Evolutionary conservation across 2,113 vertebrate species (phyloP).

Genomic region (Malurus melanocephalus): DNA sequence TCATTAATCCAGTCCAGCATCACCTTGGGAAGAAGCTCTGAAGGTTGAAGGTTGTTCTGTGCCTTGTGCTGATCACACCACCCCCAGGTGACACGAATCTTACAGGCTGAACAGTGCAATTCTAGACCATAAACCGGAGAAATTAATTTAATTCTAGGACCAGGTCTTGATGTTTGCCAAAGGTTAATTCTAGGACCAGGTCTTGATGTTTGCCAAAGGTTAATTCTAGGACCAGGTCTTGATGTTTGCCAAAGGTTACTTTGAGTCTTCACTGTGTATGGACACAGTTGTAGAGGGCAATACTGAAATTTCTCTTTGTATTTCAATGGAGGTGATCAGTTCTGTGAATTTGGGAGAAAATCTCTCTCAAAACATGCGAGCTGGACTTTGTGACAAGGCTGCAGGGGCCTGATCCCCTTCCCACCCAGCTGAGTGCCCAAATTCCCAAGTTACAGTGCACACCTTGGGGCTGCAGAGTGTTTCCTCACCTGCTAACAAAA

Average conservation of each 20-base stretch:
- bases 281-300: background rate
- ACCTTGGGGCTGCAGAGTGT: accelerated
- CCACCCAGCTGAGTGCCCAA: background rate
- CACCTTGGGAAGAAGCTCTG: background rate
- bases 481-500: background rate
- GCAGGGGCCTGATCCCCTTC: background rate
- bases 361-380: accelerated
- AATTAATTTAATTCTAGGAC: background rate
- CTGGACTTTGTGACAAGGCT: background rate
- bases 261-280: background rate
- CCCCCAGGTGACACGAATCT: background rate
- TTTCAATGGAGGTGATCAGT: background rate
- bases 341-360: background rate
- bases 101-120: background rate
- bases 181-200: background rate
- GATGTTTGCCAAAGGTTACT: background rate
- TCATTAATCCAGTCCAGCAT: background rate
- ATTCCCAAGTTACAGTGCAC: accelerated
- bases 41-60: background rate
- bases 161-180: no score
- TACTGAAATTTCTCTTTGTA: background rate
- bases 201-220: background rate
- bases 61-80: background rate
- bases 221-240: background rate
- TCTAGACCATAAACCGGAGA: background rate